Conservation (phyloP, 2,888 invertebrate genomes). For the Rhorus exstirpatorius region DNA sequence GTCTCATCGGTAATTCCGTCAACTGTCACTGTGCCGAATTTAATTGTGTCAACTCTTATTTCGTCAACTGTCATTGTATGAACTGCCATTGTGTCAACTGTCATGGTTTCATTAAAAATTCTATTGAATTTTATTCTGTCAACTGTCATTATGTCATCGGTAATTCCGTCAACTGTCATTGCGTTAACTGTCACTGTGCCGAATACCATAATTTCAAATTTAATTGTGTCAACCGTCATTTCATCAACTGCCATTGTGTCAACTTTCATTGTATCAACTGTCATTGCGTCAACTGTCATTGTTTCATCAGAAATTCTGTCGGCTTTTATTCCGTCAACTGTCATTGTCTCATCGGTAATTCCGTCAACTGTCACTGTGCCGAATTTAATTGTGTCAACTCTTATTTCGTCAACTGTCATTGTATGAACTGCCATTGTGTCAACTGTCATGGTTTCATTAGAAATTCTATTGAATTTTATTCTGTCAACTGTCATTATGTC, state of each 20-base stretch:
- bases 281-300: not conserved
- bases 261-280: not conserved
- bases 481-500: too few species aligned
- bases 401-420: not conserved
- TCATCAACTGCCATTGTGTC: not conserved
- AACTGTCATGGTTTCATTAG: too few species aligned
- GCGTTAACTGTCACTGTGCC: not conserved
- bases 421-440: too few species aligned
- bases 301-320: too few species aligned
- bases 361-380: too few species aligned
- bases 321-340: constrained; percentile 7
- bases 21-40: not conserved
- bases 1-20: not conserved
- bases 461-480: too few species aligned
- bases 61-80: not conserved
- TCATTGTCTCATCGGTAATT: too few species aligned
- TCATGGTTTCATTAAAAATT: too few species aligned
- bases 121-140: not conserved
- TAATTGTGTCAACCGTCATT: not conserved
- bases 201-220: not conserved
- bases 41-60: not conserved
- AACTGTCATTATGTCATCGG: not conserved
- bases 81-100: not conserved
- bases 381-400: not conserved
- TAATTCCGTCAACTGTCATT: not conserved